phyloP scores from a whole-genome alignment of 2,888 invertebrate genomes.

The Gymnoscelis rufifasciata region DNA sequence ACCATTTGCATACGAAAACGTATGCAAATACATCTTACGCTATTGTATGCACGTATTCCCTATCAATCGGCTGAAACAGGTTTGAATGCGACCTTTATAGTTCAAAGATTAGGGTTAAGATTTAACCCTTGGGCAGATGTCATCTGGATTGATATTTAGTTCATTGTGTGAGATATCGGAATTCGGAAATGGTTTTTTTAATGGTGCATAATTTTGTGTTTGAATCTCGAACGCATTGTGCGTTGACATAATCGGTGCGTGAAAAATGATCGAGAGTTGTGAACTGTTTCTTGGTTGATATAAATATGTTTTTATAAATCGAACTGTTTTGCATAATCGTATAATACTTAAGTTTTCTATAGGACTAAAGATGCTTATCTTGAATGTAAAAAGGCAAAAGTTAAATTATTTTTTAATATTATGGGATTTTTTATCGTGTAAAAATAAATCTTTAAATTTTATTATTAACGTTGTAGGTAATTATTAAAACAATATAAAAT shows the following conservation, averaged over 20 bases:
- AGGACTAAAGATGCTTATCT: neutral
- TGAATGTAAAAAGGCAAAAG: no score
- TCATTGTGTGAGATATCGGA: conserved; percentile 47
- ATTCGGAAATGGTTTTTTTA: conserved; percentile 68
- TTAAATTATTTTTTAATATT: no score
- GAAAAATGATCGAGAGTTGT: conserved; percentile 28
- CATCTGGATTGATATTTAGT: conserved; percentile 64
- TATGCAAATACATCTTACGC: conserved; percentile 68
- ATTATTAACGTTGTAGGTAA: neutral
- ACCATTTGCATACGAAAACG: conserved; percentile 67
- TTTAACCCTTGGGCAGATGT: conserved; percentile 57
- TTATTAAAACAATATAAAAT: conserved; percentile 14
- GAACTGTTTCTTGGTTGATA: conserved; percentile 20
- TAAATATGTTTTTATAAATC: conserved; percentile 21
- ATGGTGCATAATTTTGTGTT: conserved; percentile 42
- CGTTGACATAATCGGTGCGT: conserved; percentile 35
- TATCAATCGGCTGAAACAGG: conserved; percentile 76
- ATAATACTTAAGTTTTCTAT: neutral
- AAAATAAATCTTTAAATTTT: neutral
- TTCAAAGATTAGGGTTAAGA: conserved; percentile 68
- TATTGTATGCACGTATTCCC: conserved; percentile 59
- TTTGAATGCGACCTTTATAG: conserved; percentile 56
- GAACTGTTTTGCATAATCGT: conserved; percentile 12
- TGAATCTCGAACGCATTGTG: conserved; percentile 36
- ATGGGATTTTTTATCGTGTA: neutral